Percentiles rank a stretch among this genome's conserved stretches.
phyloP scores from a whole-genome alignment of 2,888 invertebrate species.

The Aproaerema taeniolella region DNA sequence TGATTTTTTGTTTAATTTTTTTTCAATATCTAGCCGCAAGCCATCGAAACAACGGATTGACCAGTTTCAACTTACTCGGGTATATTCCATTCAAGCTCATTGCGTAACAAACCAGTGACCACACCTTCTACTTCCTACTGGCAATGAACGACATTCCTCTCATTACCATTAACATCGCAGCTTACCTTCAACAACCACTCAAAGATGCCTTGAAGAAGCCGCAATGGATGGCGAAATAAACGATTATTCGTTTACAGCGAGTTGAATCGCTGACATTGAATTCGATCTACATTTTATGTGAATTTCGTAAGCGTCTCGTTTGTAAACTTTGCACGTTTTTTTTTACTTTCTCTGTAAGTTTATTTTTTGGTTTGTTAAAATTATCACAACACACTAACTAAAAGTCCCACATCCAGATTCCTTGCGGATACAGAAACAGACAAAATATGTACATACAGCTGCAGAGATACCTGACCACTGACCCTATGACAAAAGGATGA shows the following conservation, averaged over 20 bases:
- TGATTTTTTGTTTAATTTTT: background rate
- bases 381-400: too few species aligned
- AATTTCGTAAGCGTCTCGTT: background rate
- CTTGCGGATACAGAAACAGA: too few species aligned
- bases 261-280: conserved; percentile 3
- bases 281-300: background rate
- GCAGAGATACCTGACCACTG: too few species aligned
- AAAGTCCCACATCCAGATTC: too few species aligned
- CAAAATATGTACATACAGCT: too few species aligned
- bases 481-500: too few species aligned
- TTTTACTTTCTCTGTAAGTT: too few species aligned
- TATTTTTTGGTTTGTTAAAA: too few species aligned
- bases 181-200: too few species aligned
- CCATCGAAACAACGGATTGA: background rate
- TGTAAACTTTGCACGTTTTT: too few species aligned
- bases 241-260: background rate
- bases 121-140: conserved; percentile 8
- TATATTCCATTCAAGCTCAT: conserved; percentile 3
- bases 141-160: background rate
- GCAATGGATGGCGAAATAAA: conserved; percentile 2
- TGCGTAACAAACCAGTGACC: conserved; percentile 2
- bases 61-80: conserved; percentile 1
- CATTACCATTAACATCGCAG: too few species aligned
- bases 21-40: background rate
- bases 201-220: conserved; percentile 1